Base-by-base conservation (phyloP, 2,888 invertebrate genomes). In the Nymphalis polychloros region DNA sequence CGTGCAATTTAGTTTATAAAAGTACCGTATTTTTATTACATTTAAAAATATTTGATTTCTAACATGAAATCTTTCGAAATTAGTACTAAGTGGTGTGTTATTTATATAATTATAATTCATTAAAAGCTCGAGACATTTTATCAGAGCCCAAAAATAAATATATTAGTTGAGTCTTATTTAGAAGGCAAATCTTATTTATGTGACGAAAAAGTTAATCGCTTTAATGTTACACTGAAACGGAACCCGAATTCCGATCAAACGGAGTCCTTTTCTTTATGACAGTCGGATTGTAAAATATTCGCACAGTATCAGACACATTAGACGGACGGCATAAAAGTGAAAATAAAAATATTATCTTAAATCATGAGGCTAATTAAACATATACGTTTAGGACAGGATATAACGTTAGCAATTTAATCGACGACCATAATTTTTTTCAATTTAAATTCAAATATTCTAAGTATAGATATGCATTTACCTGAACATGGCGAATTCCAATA, bases 321-420 rank as follows among this genome's bases (percentile, higher is more conserved):
- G 59, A 64, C 55, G 50, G 64, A 59, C 63, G 63, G 46, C 59
- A 71, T 73, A 70, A 75, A 73, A 69, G 50, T 72, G 63, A 65
- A 67, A 64, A 72, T 72, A 70, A 69, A 66, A 64, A 70, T 71
- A 74, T 73, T 72, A 76, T 72, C 72, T 67, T 69, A 74, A 72
- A 76, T 68, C 66, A 72, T 68, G 66, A 65, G 68, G 59, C 60
- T 74, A 77, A 78, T 77, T 77, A 77, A 76, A 73, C 63, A 50
- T 62, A 71, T 70, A 71, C 60, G 70, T 70, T 71, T 59, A 61
- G 65, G 64, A 64, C 61, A 62, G 69, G 59, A 64, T 64, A 68
- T 71, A 73, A 69, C 57, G 66, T 64, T 62, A 65, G 66, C 69
- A 67, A 46, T 69, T 71, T 68, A 72, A 72, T 74, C 69, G 64